These are phyloP conservation scores for Vanessa tameamea DNA, from an alignment of 1,140 invertebrate species.

Conservation along the genomic window DNA sequence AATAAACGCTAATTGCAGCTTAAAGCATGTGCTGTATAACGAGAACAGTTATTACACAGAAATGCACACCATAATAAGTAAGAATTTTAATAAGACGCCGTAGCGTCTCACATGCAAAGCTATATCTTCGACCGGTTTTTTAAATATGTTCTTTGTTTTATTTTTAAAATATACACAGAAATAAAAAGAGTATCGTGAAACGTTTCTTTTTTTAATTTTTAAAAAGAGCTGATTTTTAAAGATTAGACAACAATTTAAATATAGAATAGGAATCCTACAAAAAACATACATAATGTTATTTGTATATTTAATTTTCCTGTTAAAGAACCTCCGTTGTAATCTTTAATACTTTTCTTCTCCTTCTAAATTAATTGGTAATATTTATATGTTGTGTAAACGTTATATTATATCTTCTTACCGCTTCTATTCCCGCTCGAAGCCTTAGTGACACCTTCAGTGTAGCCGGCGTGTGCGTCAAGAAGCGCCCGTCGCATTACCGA, in stretches of 20 bases:
- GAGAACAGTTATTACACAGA: neutral
- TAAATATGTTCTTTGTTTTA: neutral
- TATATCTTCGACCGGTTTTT: conserved; percentile 9
- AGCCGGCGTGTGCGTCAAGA: conserved; percentile 83
- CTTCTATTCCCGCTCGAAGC: conserved; percentile 54
- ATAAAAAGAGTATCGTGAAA: too few relatives aligned
- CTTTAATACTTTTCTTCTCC: too few relatives aligned
- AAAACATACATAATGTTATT: too few relatives aligned
- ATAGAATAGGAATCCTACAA: too few relatives aligned
- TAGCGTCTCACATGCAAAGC: neutral
- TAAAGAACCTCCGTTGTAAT: too few relatives aligned
- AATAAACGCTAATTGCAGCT: conserved; percentile 7
- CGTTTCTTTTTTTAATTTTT: too few relatives aligned
- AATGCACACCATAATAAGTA: neutral
- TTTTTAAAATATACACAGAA: too few relatives aligned
- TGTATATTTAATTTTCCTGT: too few relatives aligned
- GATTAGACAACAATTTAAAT: too few relatives aligned
- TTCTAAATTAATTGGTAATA: too few relatives aligned
- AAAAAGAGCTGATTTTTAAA: too few relatives aligned
- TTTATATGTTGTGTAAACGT: neutral
- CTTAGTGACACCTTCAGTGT: conserved; percentile 61
- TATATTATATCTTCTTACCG: conserved; percentile 42
- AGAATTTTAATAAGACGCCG: neutral
- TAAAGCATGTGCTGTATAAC: neutral
- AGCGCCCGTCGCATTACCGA: conserved; percentile 86